phyloP scores from a whole-genome alignment of 1,140 invertebrate genomes.

The Heliconius hewitsoni region DNA sequence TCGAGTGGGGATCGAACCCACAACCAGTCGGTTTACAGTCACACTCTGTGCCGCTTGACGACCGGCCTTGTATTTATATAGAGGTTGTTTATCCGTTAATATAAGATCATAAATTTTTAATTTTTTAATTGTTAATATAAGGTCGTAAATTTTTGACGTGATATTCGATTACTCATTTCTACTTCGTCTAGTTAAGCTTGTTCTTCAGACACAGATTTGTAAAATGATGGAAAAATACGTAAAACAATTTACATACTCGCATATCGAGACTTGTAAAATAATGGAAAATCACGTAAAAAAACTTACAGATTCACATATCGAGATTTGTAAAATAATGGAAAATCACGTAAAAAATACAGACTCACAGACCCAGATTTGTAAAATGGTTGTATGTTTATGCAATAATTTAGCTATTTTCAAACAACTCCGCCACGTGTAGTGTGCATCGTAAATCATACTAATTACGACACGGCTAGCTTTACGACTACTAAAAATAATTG shows the following conservation, averaged over 20 bases:
- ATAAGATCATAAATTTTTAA: neutral
- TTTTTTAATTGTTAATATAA: too few species aligned
- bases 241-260: neutral
- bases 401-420: slow-evolving; percentile 10
- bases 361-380: neutral
- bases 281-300: neutral
- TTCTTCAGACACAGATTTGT: neutral
- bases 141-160: too few species aligned
- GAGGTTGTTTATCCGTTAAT: neutral
- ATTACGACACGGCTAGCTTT: slow-evolving; percentile 16
- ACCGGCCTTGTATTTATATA: too few species aligned
- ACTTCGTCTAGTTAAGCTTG: too few species aligned
- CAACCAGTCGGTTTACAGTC: too few species aligned
- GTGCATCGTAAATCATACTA: slow-evolving; percentile 17
- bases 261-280: neutral
- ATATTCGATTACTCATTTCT: too few species aligned
- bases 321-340: neutral
- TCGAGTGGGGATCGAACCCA: too few species aligned
- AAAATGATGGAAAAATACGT: neutral
- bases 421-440: slow-evolving; percentile 15
- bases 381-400: slow-evolving; percentile 1
- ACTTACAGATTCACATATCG: neutral
- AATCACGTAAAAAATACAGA: neutral
- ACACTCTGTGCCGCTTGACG: too few species aligned
- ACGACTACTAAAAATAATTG: slow-evolving; percentile 23